Base-by-base conservation (phyloP, 2,888 invertebrate genomes). In the Troilus luridus region DNA sequence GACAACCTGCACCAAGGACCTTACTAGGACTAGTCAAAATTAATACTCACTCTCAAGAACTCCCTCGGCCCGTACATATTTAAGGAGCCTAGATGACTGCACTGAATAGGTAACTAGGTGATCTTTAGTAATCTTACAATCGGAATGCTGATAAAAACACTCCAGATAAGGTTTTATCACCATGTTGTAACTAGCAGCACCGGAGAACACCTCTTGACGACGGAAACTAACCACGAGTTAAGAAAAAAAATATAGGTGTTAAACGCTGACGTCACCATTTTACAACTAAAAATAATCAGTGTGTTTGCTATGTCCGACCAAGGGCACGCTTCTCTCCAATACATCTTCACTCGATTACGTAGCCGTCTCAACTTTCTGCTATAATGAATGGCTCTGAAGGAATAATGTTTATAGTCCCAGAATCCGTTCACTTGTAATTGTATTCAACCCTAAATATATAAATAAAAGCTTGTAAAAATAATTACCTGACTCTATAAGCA, bases 221-320 rank as follows among this genome's bases (percentile, higher is more conserved):
- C 60, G 88, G 59, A 59, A 88, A 88, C 88, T 88, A 88, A 88
- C 60, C 58, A 27, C 59, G 10, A 60, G 60, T 41, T 59, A 59
- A 62, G 27, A 62, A 62, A 62, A 41, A 24, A 24, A 88, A 77
- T 41, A 88, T 59, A 88, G 59, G 88, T 88, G 88, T 88, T 88
- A 88, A 59, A 60, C 27, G 88, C 60, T 88, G 88, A 88, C 88
- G 88, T 88, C 88, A 88, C 60, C 60, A 41, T 88, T 88, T 88
- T 88, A 88, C 88, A 88, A 88, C 88, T 88, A 88, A 88, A 88
- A 88, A 88, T 88, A 88, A 88, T 88, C 88, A 62, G 88, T 88
- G 59, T 88, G 88, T 88, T 60, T 62, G 41, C 88, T 88, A n/a
- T 62, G 88, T 59, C 88, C 24, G 88, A 59, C 88, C 88, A 88